A percentile compares a stretch with the other conserved stretches of the same genome.
phyloP scores from a whole-genome alignment of 2,888 invertebrate genomes.

The Polydesmus complanatus region DNA sequence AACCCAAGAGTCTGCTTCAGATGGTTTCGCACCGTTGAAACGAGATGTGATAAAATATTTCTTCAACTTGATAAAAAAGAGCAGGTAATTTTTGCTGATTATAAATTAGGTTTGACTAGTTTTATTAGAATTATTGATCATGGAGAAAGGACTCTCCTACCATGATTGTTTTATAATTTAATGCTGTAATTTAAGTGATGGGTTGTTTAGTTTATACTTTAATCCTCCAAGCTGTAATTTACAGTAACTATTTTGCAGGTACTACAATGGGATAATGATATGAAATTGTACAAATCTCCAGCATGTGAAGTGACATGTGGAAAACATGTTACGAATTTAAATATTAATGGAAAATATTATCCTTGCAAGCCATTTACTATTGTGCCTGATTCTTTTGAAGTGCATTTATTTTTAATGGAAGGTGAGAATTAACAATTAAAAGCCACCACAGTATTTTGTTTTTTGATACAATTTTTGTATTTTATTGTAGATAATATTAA shows the following conservation, averaged over 20 bases:
- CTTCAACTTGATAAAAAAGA: neutral
- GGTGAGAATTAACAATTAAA: too few relatives aligned
- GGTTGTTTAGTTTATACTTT: neutral
- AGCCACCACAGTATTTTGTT: too few relatives aligned
- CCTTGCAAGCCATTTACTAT: slow-evolving; percentile 14
- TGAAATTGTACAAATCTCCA: slow-evolving; percentile 13
- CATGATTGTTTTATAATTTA: neutral
- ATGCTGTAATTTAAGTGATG: neutral
- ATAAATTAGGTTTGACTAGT: neutral
- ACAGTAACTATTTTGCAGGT: neutral
- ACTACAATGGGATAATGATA: slow-evolving; percentile 16
- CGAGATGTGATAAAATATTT: neutral
- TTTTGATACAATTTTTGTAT: too few relatives aligned
- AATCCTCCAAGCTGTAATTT: neutral
- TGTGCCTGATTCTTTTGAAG: slow-evolving; percentile 14
- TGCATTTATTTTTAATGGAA: slow-evolving; percentile 9
- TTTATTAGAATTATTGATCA: neutral
- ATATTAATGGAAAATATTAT: slow-evolving; percentile 10
- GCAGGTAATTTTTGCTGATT: neutral
- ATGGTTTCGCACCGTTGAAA: slow-evolving; percentile 13
- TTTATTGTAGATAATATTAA: too few relatives aligned
- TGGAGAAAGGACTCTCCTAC: neutral
- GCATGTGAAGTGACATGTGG: slow-evolving; percentile 9
- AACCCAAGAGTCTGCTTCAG: slow-evolving; percentile 11
- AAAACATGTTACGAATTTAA: slow-evolving; percentile 5